Conservation (phyloP, 2,113 vertebrate species). For the Erpornis zantholeuca region DNA sequence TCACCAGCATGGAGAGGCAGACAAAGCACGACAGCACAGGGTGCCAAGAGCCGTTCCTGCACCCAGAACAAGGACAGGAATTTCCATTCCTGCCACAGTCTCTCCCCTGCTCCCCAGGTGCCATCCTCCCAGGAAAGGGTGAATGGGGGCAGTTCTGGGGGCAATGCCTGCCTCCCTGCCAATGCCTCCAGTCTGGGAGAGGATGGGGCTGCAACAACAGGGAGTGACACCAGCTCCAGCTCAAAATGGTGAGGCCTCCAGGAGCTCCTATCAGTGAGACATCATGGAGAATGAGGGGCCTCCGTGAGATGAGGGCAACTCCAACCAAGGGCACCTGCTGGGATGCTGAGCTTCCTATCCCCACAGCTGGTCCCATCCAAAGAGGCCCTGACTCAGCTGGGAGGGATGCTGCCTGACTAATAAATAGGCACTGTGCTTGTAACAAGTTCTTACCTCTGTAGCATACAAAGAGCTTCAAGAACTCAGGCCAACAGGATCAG, state of each 20-base stretch:
- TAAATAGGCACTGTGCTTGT: background rate
- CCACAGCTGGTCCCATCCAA: rapidly evolving
- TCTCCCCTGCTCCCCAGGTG: background rate
- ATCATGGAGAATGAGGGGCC: background rate
- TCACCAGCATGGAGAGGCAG: background rate
- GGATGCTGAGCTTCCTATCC: background rate
- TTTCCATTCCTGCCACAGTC: background rate
- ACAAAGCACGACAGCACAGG: rapidly evolving
- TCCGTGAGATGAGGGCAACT: background rate
- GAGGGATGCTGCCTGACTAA: background rate
- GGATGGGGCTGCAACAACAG: background rate
- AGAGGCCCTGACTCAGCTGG: background rate
- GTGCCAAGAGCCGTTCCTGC: background rate
- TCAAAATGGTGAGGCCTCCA: background rate
- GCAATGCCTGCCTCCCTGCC: background rate
- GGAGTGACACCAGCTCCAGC: background rate
- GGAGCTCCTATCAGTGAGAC: background rate
- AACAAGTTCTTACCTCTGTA: background rate
- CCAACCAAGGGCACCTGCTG: background rate
- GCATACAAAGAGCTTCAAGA: background rate
- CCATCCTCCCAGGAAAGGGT: background rate
- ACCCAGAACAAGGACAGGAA: background rate
- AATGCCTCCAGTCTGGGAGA: background rate
- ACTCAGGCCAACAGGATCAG: rapidly evolving
- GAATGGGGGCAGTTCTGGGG: background rate